These are phyloP conservation scores for Acanthosepion esculentum DNA, from an alignment of 2,888 invertebrate genomes.

Conservation along the genomic window DNA sequence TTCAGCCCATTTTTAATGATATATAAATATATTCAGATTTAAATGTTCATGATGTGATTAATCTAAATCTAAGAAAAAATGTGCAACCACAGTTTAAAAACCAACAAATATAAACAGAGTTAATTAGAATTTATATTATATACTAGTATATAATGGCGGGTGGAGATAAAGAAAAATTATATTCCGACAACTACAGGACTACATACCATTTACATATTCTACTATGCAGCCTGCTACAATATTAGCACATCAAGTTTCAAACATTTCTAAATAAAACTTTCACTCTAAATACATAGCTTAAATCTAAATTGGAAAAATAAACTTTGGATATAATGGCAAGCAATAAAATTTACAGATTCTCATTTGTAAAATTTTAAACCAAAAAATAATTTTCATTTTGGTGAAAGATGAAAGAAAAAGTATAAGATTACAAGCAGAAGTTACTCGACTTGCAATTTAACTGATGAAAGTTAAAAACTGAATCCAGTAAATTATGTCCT, in stretches of 20 bases:
- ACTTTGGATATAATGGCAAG: background rate
- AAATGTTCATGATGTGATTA: background rate
- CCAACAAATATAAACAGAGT: no score
- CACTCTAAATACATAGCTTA: background rate
- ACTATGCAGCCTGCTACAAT: background rate
- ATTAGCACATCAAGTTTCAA: background rate
- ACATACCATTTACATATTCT: background rate
- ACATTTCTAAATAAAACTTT: background rate
- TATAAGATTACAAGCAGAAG: background rate
- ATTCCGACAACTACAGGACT: no score
- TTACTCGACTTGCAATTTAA: background rate
- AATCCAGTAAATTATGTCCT: constrained; percentile 12
- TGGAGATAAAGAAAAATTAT: no score
- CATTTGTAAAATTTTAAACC: background rate
- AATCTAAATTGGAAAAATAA: background rate
- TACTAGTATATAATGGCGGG: no score
- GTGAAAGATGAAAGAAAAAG: background rate
- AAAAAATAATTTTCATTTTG: background rate
- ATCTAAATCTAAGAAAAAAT: background rate
- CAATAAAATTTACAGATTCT: background rate
- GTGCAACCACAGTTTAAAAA: background rate
- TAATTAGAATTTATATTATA: no score
- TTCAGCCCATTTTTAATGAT: no score
- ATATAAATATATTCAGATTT: background rate
- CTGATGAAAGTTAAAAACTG: constrained; percentile 18